Evolutionary conservation across 2,113 vertebrate genomes (phyloP), one percentile per base, ranked within the genome.

Genomic region (Garra rufa): DNA sequence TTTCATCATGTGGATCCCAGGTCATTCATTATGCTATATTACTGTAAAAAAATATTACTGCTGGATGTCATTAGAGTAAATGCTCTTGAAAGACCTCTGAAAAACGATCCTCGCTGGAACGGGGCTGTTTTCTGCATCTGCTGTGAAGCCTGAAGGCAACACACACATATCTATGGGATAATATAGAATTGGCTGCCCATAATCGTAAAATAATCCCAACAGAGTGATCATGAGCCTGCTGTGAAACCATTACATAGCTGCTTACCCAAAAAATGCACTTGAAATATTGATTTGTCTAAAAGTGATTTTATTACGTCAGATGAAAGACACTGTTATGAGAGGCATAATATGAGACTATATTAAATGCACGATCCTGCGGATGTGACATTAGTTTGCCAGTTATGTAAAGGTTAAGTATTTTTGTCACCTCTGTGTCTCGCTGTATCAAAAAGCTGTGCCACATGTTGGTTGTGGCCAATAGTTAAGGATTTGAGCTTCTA

Each of bases 1-100:
- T 76, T 85, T 70, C 28, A 83, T 76, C 69, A 76, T 81, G 24
- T 41, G 87, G 71, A 83, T 83, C 67, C 43, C 38, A 9, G 50
- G 44, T 67, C 77, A 83, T 89, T 88, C 82, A 82, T 84, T 82
- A 79, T 61, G 19, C 59, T 48, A 63, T 81, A 82, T 82, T 88
- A 77, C 41, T 69, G 34, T 69, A 69, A 86, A 69, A 86, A 87
- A 61, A 84, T 75, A 52, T 83, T 63, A 75, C 81, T 84, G 85
- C 73, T 82, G 28, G 14, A 59, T 76, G 61, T 74, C 30, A 81
- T 86, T 85, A 30, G 82, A 48, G 28, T 81, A 83, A 86, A 88
- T 84, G 73, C 44, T 80, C 48, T 48, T 75, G 76, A 83, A 83
- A 82, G 80, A 83, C 38, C 13, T 21, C 15, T 26, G 41, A 86